phyloP scores from a whole-genome alignment of 1,140 invertebrate species.

The Calephelis virginiensis region DNA sequence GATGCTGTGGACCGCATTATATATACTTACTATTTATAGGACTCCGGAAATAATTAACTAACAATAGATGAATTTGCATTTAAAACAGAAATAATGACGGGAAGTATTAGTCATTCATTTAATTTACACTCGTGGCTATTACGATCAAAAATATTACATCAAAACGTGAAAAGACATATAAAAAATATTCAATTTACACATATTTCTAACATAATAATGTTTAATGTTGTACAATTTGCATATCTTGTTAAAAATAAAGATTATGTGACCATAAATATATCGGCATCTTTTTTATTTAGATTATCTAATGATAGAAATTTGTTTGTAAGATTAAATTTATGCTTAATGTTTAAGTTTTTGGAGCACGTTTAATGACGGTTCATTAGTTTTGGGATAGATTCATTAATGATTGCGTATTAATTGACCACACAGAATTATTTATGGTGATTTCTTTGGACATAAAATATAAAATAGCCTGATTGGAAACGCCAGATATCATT shows the following conservation, averaged over 20 bases:
- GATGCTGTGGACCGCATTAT: no score
- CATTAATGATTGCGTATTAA: slow-evolving; percentile 4
- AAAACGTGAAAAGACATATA: background rate
- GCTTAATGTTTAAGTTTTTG: slow-evolving; percentile 1
- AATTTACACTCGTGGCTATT: slow-evolving; percentile 9
- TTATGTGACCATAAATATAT: background rate
- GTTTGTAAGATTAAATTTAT: background rate
- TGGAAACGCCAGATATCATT: background rate
- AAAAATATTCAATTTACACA: background rate
- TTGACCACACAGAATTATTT: background rate
- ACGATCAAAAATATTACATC: background rate
- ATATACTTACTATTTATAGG: background rate
- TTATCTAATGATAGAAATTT: background rate
- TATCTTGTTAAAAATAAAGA: background rate
- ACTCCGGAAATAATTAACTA: slow-evolving; percentile 7
- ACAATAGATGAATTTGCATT: slow-evolving; percentile 15
- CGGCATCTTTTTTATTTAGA: background rate
- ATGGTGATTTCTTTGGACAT: background rate
- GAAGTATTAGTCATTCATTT: slow-evolving; percentile 25
- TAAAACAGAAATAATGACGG: slow-evolving; percentile 16
- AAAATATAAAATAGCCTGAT: background rate
- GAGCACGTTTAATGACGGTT: background rate
- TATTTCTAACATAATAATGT: slow-evolving; percentile 10
- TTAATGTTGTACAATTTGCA: slow-evolving; percentile 1
- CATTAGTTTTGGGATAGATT: background rate